Base-by-base conservation (phyloP, 2,113 vertebrate genomes). In the Neodon shergylaensis region DNA sequence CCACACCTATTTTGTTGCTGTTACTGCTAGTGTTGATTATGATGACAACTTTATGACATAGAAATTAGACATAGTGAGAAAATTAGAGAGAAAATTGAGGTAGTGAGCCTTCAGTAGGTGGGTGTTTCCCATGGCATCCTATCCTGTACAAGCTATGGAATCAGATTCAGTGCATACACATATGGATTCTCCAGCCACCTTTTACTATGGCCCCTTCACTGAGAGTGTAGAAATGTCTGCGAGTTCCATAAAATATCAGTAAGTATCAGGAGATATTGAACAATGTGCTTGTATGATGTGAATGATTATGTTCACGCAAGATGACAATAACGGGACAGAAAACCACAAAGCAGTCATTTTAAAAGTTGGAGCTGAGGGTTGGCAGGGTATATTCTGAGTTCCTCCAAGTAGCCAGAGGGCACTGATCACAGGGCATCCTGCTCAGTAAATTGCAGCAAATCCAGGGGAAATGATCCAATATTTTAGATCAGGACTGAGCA, bases 381-480 rank as follows among this genome's bases (percentile, higher is more conserved):
- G 5, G 16, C 22, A 39, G 65, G 6, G 24, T 11, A 63, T 66
- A 47, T n/a, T 92, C 24, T 54, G 47, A 88, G 4, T 52, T 14
- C 19, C 17, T 24, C 31, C 21, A 1, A 72, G 10, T 28, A 70
- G 22, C 49, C 36, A 8, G 49, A 61, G 58, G 77, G 31, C 84
- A 95, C 2, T 1, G 47, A 81, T n/a, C 5, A 10, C 33, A 79
- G 78, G 9, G 92, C 76, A 74, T 22, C 58, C 4, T 11, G 31
- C 44, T 47, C 76, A 22, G 92, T 58, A 94, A 90, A 68, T 87
- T 77, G 73, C 61, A 96, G 28, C 17, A 68, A 87, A 63, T 68
- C 39, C 10, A 24, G 1, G 39, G 12, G 47, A 61, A 19, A 70
- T 74, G 10, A 79, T 42, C 31, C 26, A 47, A 21, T 84, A 81